Percentiles rank a stretch among this genome's conserved stretches.
phyloP scores from a whole-genome alignment of 2,797 vertebrate species.

The Bufotes viridis region DNA sequence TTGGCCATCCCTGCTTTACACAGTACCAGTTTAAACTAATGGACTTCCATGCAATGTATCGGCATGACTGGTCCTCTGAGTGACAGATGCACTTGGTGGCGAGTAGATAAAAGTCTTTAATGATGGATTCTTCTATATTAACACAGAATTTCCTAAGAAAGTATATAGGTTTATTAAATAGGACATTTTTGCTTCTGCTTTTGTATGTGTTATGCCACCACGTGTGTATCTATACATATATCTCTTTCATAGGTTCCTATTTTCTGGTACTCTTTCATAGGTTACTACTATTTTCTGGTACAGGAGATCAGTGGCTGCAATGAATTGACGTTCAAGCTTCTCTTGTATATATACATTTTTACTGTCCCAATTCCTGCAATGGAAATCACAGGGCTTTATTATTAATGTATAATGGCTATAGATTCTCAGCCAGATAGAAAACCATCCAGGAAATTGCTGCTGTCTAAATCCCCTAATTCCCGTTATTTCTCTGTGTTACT shows the following conservation, averaged over 20 bases:
- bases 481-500: not conserved
- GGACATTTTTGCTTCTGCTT: too few relatives aligned
- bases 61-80: too few relatives aligned
- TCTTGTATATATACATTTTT: not conserved
- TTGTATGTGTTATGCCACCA: not conserved
- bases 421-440: not conserved
- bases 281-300: not conserved
- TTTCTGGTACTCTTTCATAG: too few relatives aligned
- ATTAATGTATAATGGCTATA: constrained; percentile 12
- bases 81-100: too few relatives aligned
- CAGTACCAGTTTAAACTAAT: too few relatives aligned
- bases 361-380: not conserved
- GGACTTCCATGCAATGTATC: too few relatives aligned
- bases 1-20: too few relatives aligned
- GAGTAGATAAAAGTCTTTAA: too few relatives aligned
- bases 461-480: not conserved
- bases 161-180: too few relatives aligned
- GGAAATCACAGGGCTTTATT: not conserved
- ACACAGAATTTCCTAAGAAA: not conserved
- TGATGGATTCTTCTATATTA: not conserved
- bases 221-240: not conserved
- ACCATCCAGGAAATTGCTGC: constrained; percentile 10
- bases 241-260: not conserved
- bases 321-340: not conserved
- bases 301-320: not conserved